phyloP scores from a whole-genome alignment of 2,888 invertebrate species.

The Trimorus sp. region DNA sequence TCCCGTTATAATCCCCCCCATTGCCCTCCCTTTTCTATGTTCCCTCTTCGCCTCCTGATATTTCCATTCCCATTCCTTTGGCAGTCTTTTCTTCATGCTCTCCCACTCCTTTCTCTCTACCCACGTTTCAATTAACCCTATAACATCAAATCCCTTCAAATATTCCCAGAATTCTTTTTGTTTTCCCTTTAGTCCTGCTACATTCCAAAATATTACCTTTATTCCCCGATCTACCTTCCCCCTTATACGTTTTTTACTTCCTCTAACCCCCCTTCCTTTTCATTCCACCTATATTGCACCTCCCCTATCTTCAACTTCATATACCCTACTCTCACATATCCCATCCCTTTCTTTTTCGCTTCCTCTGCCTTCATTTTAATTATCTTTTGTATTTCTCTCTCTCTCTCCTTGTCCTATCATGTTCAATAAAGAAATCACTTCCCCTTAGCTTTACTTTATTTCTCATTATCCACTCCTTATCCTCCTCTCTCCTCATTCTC shows the following conservation, averaged over 20 bases:
- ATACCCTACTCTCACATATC: background rate
- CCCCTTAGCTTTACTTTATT: background rate
- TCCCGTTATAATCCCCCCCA: conserved; percentile 11
- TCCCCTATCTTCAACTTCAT: conserved; percentile 1
- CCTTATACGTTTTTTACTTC: background rate
- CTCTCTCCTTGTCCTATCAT: background rate
- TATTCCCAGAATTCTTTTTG: conserved; percentile 5
- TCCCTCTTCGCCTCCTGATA: conserved; percentile 20
- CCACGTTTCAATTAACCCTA: background rate
- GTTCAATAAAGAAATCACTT: conserved; percentile 5
- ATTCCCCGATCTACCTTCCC: background rate
- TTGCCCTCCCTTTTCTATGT: background rate
- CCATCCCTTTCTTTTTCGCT: conserved; percentile 3
- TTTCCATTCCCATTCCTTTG: conserved; percentile 24
- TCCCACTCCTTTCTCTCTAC: background rate
- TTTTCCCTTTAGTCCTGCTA: conserved; percentile 25
- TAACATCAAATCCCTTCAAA: no score
- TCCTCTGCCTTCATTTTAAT: background rate
- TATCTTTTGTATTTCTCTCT: conserved; percentile 13
- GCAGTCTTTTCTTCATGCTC: conserved; percentile 11
- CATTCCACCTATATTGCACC: background rate
- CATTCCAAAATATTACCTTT: conserved; percentile 40
- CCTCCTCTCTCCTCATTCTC: conserved; percentile 5
- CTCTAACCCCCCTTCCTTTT: background rate
- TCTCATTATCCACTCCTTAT: background rate